phyloP scores from a whole-genome alignment of 1,140 invertebrate species.

The Magallana gigas region DNA sequence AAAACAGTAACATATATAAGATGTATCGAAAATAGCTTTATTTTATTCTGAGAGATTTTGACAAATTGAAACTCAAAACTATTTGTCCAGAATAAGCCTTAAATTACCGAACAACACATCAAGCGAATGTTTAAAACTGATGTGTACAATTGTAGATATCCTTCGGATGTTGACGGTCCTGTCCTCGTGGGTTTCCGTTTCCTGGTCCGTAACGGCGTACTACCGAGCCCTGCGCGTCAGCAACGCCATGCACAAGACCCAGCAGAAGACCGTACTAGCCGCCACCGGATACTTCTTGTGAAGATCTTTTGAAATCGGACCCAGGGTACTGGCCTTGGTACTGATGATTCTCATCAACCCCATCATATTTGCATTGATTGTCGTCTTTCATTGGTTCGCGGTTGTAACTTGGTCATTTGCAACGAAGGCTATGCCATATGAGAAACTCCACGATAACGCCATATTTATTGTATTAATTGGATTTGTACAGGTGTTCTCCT shows the following conservation, averaged over 20 bases:
- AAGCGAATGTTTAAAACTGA: too few species aligned
- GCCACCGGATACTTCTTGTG: neutral
- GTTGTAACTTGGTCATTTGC: constrained; percentile 33
- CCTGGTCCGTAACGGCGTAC: neutral
- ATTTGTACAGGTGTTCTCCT: constrained; percentile 39
- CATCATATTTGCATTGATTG: neutral
- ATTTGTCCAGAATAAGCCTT: too few species aligned
- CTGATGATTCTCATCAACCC: neutral
- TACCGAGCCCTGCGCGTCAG: neutral
- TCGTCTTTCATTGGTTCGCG: constrained; percentile 22
- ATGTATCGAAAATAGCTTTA: too few species aligned
- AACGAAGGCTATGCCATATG: neutral
- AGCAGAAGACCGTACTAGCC: too few species aligned
- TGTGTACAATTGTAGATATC: neutral
- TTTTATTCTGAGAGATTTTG: too few species aligned
- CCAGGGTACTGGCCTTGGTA: neutral
- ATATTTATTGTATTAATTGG: constrained; percentile 25
- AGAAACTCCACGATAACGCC: neutral
- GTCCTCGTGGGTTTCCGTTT: neutral
- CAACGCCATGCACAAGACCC: neutral
- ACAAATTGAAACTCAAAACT: too few species aligned
- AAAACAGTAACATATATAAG: too few species aligned
- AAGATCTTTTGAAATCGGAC: neutral
- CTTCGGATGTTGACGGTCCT: neutral
- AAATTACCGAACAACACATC: too few species aligned